phyloP scores from a whole-genome alignment of 2,797 vertebrate species.

The Manis crassicaudata region DNA sequence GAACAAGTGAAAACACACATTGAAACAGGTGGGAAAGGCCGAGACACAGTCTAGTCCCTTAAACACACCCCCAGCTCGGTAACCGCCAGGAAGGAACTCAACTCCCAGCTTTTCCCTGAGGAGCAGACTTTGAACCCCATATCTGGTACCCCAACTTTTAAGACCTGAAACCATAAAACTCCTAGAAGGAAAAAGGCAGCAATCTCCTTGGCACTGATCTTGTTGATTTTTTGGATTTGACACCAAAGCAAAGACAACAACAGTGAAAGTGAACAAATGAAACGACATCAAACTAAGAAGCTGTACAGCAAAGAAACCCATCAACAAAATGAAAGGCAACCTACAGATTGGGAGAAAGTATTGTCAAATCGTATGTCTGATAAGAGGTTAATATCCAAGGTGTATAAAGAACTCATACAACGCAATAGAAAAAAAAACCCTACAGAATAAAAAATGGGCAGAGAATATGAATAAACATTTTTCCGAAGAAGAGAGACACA shows the following conservation, averaged over 20 bases:
- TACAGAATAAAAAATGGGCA: background rate
- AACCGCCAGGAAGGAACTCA: too few relatives aligned
- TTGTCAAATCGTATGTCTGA: background rate
- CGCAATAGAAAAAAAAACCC: background rate
- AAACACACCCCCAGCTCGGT: background rate
- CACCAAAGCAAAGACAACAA: background rate
- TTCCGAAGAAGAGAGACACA: background rate
- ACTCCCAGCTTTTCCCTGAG: background rate
- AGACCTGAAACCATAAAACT: background rate
- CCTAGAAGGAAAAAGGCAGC: background rate
- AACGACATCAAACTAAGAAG: background rate
- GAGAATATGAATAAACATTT: background rate
- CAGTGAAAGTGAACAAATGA: background rate
- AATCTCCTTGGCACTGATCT: background rate
- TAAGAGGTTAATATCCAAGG: background rate
- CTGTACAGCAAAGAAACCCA: background rate
- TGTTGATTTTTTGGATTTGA: background rate
- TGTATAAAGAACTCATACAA: background rate
- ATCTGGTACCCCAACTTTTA: background rate
- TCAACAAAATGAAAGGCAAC: background rate
- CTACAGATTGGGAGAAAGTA: background rate
- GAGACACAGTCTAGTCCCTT: background rate
- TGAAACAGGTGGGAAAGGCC: background rate
- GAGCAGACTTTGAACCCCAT: background rate
- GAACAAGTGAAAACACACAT: background rate